Percentiles rank a stretch among this genome's conserved stretches.
These are phyloP conservation scores for Drosophila repletoides DNA, from an alignment of 1,140 invertebrate species.

Conservation along the genomic window DNA sequence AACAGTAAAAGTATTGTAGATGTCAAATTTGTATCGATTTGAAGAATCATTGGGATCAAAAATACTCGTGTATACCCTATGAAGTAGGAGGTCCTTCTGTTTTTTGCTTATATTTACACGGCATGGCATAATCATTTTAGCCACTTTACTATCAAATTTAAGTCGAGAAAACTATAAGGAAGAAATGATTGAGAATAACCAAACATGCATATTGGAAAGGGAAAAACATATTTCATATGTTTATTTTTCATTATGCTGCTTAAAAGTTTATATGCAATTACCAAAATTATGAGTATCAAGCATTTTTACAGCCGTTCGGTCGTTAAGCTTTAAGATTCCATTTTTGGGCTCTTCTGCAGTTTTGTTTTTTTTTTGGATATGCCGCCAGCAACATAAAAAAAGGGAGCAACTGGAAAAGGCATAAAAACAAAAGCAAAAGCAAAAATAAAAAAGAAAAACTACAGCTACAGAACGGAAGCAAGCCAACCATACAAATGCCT, in stretches of 20 bases:
- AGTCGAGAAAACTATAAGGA: no score
- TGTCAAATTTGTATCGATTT: no score
- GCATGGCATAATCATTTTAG: no score
- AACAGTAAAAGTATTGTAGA: no score
- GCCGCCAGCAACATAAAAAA: constrained; percentile 30
- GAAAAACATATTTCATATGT: neutral
- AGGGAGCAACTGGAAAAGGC: constrained; percentile 12
- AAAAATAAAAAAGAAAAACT: constrained; percentile 35
- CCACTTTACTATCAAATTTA: no score
- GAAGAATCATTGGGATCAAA: no score
- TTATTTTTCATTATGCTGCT: constrained; percentile 7
- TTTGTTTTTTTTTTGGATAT: constrained; percentile 26
- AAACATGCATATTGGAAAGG: neutral
- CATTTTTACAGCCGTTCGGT: constrained; percentile 28
- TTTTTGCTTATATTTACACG: no score
- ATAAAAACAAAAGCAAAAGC: constrained; percentile 14
- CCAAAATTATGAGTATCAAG: constrained; percentile 4
- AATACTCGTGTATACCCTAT: no score
- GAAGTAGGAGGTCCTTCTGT: no score
- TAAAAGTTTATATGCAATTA: constrained; percentile 6
- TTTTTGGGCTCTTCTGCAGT: constrained; percentile 2
- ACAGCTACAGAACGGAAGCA: constrained; percentile 34
- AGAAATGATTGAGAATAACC: no score
- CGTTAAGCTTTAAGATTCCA: constrained; percentile 32
- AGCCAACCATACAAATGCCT: constrained; percentile 57